Evolutionary conservation across 1,140 invertebrate species (phyloP).

Genomic region (Lutraria rhynchaena): DNA sequence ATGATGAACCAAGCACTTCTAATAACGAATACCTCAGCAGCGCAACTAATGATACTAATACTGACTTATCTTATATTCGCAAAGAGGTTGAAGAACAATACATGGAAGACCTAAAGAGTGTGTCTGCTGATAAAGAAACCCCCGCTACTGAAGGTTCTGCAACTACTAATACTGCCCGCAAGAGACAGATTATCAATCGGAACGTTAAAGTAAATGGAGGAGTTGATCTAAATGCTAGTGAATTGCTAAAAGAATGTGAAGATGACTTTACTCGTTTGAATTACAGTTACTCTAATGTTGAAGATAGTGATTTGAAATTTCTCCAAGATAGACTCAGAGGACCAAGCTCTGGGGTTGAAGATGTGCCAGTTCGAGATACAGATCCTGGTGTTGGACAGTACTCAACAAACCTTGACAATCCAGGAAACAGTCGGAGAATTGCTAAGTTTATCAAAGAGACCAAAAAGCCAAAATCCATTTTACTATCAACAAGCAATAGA

Average conservation of each 20-base stretch:
- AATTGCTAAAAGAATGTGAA: slow-evolving; percentile 59
- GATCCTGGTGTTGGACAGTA: slow-evolving; percentile 24
- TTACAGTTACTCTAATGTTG: slow-evolving; percentile 58
- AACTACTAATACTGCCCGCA: slow-evolving; percentile 55
- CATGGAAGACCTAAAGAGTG: slow-evolving; percentile 8
- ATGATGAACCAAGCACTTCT: no score
- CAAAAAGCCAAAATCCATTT: slow-evolving; percentile 66
- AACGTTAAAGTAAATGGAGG: slow-evolving; percentile 58
- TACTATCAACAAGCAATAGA: slow-evolving; percentile 59
- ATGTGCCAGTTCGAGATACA: slow-evolving; percentile 25
- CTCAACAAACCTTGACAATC: slow-evolving; percentile 57
- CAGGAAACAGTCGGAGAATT: slow-evolving; percentile 64
- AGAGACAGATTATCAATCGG: slow-evolving; percentile 63
- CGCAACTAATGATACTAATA: slow-evolving; percentile 1
- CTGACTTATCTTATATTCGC: slow-evolving; percentile 18
- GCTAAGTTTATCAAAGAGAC: slow-evolving; percentile 65
- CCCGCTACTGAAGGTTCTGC: background rate
- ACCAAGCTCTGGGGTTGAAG: background rate
- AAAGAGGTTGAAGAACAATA: slow-evolving; percentile 28
- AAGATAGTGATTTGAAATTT: slow-evolving; percentile 54
- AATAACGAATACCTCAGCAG: background rate
- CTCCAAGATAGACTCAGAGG: slow-evolving; percentile 28
- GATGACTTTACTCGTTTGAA: slow-evolving; percentile 51
- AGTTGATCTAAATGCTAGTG: slow-evolving; percentile 54
- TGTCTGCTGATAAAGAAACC: background rate